phyloP scores from a whole-genome alignment of 2,888 invertebrate species.

The Argyresthia goedartella region DNA sequence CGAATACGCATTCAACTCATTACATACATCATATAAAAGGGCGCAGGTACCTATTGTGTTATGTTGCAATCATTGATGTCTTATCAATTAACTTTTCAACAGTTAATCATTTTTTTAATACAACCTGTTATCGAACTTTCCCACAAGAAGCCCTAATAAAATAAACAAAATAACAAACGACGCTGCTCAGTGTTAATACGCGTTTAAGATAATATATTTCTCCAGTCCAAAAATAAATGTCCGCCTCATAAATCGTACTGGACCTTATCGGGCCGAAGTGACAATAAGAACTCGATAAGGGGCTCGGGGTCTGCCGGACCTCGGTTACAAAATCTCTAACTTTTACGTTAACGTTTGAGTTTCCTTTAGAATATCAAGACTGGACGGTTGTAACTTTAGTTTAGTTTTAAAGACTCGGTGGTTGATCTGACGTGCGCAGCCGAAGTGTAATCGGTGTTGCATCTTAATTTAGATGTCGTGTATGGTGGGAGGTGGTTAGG shows the following conservation, averaged over 20 bases:
- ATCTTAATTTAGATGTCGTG: conserved; percentile 70
- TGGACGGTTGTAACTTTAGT: not conserved
- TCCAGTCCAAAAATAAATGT: conserved; percentile 60
- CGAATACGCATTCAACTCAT: too few species aligned
- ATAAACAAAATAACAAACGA: conserved; percentile 36
- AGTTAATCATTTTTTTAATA: too few species aligned
- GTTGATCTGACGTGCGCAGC: conserved; percentile 30
- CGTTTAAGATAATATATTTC: conserved; percentile 69
- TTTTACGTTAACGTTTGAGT: conserved; percentile 33
- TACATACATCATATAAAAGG: too few species aligned
- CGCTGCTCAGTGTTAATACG: conserved; percentile 63
- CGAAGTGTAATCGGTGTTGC: conserved; percentile 56
- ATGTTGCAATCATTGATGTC: too few species aligned
- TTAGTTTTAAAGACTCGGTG: not conserved
- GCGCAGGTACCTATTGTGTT: too few species aligned
- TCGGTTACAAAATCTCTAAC: conserved; percentile 26
- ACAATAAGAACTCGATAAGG: conserved; percentile 60
- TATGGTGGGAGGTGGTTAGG: conserved; percentile 40
- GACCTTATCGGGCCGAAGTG: conserved; percentile 57
- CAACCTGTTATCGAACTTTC: too few species aligned
- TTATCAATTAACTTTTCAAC: too few species aligned
- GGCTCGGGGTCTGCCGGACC: conserved; percentile 30
- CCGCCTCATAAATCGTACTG: conserved; percentile 61
- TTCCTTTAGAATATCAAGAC: conserved; percentile 2
- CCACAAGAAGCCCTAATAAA: conserved; percentile 8